Base-by-base conservation (phyloP, 2,888 invertebrate genomes). In the Oscheius myriophilus region DNA sequence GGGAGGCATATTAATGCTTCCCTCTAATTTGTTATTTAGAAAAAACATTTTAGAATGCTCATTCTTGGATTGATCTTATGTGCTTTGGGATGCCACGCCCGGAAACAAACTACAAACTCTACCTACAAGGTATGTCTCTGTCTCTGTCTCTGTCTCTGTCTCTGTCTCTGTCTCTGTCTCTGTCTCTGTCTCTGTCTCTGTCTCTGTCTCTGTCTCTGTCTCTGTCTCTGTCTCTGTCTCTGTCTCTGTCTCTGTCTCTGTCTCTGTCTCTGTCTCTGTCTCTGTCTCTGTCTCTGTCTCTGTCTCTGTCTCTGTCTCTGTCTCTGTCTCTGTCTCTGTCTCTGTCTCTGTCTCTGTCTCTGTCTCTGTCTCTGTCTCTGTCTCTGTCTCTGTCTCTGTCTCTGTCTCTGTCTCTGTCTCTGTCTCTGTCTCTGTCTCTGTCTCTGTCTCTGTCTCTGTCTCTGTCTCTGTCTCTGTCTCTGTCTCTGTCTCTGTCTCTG, bases 151-250 rank as follows among this genome's bases (percentile, higher is more conserved):
- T 26, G 4, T 53, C 33, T 26, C 53, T 11, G 6, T 57, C 57
- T 57, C 57, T 41, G 6, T 7, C 57, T 41, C 39, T 57, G 7
- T 57, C 42, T 33, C 57, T 57, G 6, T 41, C 57, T 41, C 42
- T 57, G 11, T 57, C 57, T 57, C 57, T 41, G 6, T 57, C 57
- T 57, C 57, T 33, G 33, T 39, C 33, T 57, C 42, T 33, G 11
- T 41, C 39, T 57, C 57, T 57, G 7, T 57, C 57, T 57, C 57
- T 57, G 11, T 57, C 57, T 57, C 57, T 57, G 33, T 33, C 33
- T 57, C 39, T 57, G 11, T 57, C 57, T 57, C 57, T 57, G 33
- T 57, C 57, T 41, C 57, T 43, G 45, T 45, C 43, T 59, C 59
- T 45, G 2, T 59, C 43, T 45, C 59, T 45, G 11, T 59, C 43